Conservation (phyloP, 2,888 invertebrate genomes). For the Clitarchus hookeri region DNA sequence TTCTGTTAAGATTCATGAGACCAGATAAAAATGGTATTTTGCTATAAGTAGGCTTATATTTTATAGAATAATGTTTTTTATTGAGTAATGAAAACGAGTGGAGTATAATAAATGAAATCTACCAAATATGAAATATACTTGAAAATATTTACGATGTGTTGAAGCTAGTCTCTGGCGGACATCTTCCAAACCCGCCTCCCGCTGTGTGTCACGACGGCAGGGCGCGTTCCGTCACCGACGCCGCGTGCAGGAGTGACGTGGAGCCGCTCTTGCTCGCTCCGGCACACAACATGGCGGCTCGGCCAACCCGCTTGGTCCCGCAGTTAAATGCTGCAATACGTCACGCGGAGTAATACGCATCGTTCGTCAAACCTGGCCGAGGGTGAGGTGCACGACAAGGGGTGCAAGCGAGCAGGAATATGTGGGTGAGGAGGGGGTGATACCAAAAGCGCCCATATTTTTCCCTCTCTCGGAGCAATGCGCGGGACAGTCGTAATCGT, state of each 20-base stretch:
- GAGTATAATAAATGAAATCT: no score
- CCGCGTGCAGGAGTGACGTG: background rate
- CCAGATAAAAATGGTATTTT: no score
- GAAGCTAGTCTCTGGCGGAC: no score
- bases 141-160: no score
- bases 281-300: background rate
- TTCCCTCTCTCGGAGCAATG: background rate
- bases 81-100: no score
- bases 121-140: no score
- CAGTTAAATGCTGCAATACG: slow-evolving; percentile 14
- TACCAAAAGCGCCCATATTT: background rate
- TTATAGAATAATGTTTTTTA: no score
- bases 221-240: background rate
- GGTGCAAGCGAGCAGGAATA: background rate
- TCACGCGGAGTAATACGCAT: background rate
- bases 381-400: background rate
- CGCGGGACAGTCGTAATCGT: background rate
- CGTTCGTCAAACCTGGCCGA: background rate
- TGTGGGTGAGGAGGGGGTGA: background rate
- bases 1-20: no score
- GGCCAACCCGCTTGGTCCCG: background rate
- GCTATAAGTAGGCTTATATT: no score
- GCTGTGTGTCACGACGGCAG: background rate
- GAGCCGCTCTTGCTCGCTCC: background rate
- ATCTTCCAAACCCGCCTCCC: background rate